Percentiles rank a stretch among this genome's conserved stretches.
Conservation (phyloP, 2,888 invertebrate genomes). For the Philereme transversata region DNA sequence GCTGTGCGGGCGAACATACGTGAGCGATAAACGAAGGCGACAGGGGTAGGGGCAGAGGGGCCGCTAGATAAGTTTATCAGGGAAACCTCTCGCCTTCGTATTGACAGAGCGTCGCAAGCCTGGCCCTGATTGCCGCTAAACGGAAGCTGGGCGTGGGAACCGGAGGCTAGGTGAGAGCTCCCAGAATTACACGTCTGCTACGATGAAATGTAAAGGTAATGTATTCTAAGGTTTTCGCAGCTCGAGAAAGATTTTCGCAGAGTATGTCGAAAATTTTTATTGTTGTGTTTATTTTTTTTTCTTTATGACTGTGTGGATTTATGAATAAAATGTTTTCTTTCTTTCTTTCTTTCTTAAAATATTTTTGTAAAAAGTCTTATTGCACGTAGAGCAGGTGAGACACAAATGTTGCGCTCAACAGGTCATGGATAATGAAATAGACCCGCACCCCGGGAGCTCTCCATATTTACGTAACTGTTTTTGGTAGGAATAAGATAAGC, state of each 20-base stretch:
- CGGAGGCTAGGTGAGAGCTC: conserved; percentile 64
- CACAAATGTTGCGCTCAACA: conserved; percentile 77
- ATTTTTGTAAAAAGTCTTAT: conserved; percentile 44
- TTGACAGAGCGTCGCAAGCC: conserved; percentile 80
- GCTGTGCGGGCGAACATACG: conserved; percentile 68
- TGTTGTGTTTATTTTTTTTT: no score
- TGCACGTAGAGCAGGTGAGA: conserved; percentile 56
- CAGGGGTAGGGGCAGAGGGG: conserved; percentile 52
- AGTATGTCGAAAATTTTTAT: conserved; percentile 7
- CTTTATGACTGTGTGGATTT: no score
- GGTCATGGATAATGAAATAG: conserved; percentile 80
- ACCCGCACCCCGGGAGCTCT: conserved; percentile 67
- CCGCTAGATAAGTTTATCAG: conserved; percentile 81
- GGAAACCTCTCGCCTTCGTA: conserved; percentile 80
- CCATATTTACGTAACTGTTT: conserved; percentile 76
- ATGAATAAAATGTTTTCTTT: no score
- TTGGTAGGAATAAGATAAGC: conserved; percentile 68
- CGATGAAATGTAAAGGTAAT: conserved; percentile 55
- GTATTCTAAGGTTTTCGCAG: conserved; percentile 30
- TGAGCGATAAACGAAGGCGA: conserved; percentile 76
- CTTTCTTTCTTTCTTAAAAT: no score
- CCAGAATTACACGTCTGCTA: conserved; percentile 57
- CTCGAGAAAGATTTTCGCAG: conserved; percentile 22
- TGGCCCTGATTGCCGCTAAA: conserved; percentile 79
- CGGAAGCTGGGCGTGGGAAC: conserved; percentile 74